A percentile compares a stretch with the other conserved stretches of the same genome.
Evolutionary conservation across 2,797 vertebrate genomes (phyloP).

Genomic region (Sardinella longiceps): DNA sequence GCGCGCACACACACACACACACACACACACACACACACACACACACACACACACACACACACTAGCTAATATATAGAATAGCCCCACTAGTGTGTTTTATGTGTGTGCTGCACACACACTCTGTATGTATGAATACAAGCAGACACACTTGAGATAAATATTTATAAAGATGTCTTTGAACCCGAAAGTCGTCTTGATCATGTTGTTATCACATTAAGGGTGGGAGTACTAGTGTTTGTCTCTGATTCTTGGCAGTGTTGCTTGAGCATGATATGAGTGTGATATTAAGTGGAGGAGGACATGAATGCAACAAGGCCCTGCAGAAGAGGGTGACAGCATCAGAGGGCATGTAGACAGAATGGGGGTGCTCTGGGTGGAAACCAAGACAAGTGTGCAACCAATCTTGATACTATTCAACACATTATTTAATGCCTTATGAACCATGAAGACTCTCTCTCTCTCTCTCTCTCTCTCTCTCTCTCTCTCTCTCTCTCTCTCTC

Average conservation of each 20-base stretch:
- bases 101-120: not conserved
- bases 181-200: not conserved
- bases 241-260: not conserved
- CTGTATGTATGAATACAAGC: not conserved
- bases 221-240: not conserved
- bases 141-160: not conserved
- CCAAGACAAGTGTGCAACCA: not conserved
- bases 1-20: too few relatives aligned
- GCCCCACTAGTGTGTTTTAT: too few relatives aligned
- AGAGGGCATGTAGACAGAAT: not conserved
- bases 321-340: not conserved
- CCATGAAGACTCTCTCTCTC: not conserved
- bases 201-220: not conserved
- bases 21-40: not conserved
- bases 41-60: not conserved
- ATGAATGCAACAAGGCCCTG: not conserved
- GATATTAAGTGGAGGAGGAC: not conserved
- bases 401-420: not conserved
- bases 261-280: not conserved
- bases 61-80: too few relatives aligned
- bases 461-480: not conserved
- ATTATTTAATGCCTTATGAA: not conserved
- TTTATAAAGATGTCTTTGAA: not conserved
- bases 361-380: not conserved
- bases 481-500: not conserved